A percentile compares a stretch with the other conserved stretches of the same genome.
These are phyloP conservation scores for Tetragonula clypearis DNA, from an alignment of 1,140 invertebrate species.

Conservation along the genomic window DNA sequence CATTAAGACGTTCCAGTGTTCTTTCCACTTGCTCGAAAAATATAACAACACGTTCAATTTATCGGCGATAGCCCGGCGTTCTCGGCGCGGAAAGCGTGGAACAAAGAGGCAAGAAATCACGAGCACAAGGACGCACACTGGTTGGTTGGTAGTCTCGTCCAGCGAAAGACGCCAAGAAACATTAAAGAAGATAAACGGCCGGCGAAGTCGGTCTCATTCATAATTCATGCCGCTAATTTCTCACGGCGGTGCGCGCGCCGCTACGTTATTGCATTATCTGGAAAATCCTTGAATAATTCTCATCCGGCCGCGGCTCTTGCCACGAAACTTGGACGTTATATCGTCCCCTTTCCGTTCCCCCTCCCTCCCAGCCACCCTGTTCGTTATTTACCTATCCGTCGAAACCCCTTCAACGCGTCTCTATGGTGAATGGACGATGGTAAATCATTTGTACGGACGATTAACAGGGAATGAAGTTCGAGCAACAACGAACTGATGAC, in stretches of 20 bases:
- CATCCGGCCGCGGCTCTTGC: slow-evolving; percentile 47
- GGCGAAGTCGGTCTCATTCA: slow-evolving; percentile 62
- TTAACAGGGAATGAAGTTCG: not conserved
- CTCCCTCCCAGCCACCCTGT: not conserved
- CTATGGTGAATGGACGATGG: not conserved
- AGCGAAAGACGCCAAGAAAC: slow-evolving; percentile 48
- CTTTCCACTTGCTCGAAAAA: not conserved
- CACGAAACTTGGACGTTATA: slow-evolving; percentile 50
- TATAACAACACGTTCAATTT: not conserved
- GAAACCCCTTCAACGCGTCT: not conserved
- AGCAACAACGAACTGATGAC: not conserved
- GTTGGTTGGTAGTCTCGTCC: slow-evolving; percentile 16
- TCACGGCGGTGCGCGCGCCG: slow-evolving; percentile 52
- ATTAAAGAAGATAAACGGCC: slow-evolving; percentile 68
- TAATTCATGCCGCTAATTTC: slow-evolving; percentile 70
- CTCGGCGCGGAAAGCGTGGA: not conserved
- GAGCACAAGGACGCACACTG: not conserved
- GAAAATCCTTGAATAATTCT: slow-evolving; percentile 68
- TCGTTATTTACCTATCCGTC: not conserved
- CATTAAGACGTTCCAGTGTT: not conserved
- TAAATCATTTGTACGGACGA: not conserved
- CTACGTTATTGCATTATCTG: slow-evolving; percentile 67
- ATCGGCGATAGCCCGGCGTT: not conserved
- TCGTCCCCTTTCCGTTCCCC: not conserved
- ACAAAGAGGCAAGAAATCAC: slow-evolving; percentile 26